Evolutionary conservation across 2,888 invertebrate genomes (phyloP).

Genomic region (Macaria notata): DNA sequence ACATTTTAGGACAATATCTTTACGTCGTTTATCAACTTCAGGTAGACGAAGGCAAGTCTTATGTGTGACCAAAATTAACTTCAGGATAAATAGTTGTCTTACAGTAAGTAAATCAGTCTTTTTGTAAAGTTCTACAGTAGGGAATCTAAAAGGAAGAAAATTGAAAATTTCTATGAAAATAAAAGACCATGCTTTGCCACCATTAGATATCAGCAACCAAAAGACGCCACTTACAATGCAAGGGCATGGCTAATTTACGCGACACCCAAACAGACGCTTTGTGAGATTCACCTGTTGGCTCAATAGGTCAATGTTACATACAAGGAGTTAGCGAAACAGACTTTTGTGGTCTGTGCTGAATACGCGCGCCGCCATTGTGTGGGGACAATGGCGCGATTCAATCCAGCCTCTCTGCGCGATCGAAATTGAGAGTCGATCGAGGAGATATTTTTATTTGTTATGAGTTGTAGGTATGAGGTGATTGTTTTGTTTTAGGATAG

Average conservation of each 20-base stretch:
- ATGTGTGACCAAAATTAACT: too few species aligned
- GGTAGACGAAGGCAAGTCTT: too few species aligned
- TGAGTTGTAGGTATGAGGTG: conserved; percentile 17
- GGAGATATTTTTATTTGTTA: conserved; percentile 36
- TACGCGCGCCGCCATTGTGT: conserved; percentile 64
- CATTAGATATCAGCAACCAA: too few species aligned
- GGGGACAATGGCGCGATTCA: conserved; percentile 76
- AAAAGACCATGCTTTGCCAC: too few species aligned
- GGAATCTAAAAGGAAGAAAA: too few species aligned
- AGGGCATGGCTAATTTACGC: conserved; percentile 54
- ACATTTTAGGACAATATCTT: too few species aligned
- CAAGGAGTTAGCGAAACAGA: conserved; percentile 78
- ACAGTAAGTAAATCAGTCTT: too few species aligned
- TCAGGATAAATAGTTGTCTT: too few species aligned
- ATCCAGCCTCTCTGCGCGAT: conserved; percentile 61
- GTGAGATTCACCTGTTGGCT: conserved; percentile 76
- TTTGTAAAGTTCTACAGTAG: too few species aligned
- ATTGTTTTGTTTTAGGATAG: too few species aligned
- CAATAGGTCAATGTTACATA: conserved; percentile 80
- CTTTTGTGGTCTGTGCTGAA: conserved; percentile 66
- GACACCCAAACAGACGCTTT: conserved; percentile 77
- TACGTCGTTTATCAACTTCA: too few species aligned
- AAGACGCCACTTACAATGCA: conserved; percentile 7
- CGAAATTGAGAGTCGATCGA: conserved; percentile 66
- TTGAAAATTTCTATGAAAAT: too few species aligned